Evolutionary conservation across 2,888 invertebrate species (phyloP), one percentile per base, ranked within the genome.

Genomic region (Philopedon plagiatum): DNA sequence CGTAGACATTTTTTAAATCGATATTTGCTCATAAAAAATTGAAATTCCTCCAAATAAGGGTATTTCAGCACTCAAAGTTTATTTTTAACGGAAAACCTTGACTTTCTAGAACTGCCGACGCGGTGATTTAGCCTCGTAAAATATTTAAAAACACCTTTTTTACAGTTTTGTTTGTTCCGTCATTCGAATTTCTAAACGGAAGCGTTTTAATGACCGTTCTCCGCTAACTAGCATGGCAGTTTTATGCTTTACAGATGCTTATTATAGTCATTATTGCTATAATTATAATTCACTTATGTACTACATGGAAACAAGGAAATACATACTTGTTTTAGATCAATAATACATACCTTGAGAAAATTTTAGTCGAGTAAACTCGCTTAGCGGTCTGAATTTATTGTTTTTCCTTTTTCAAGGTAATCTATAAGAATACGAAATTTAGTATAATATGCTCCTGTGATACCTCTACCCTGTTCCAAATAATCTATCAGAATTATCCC

Each of bases 181-280:
- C 49, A 54, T 54, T 54, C 29, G 29, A 58, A 54, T 44, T 29
- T 29, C 21, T 11, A 29, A 65, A 56, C 56, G 56, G 65, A 65
- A 56, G 23, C 19, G 32, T 44, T n/a, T 65, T 56, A 65, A 65
- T 26, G 65, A 65, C 21, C 15, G 5, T 29, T 8, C 29, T 29
- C 26, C 8, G 56, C 15, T 65, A 65, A 65, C 56, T 56, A 56
- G 11, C n/a, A n/a, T 21, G 13, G 15, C 5, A 5, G 7, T 56
- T 54, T 41, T 56, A 54, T 65, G 15, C 23, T 21, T 41, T 41
- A 23, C 41, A 58, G 23, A 58, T 58, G 39, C 8, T 26, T 37
- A 15, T 21, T 26, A 41, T n/a, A n/a, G n/a, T n/a, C n/a, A n/a
- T n/a, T n/a, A n/a, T 15, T 15, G 41, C 26, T 26, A 26, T 15